Evolutionary conservation across 2,797 vertebrate species (phyloP), one percentile per base, ranked within the genome.

Genomic region (Melanotaenia maccullochi): DNA sequence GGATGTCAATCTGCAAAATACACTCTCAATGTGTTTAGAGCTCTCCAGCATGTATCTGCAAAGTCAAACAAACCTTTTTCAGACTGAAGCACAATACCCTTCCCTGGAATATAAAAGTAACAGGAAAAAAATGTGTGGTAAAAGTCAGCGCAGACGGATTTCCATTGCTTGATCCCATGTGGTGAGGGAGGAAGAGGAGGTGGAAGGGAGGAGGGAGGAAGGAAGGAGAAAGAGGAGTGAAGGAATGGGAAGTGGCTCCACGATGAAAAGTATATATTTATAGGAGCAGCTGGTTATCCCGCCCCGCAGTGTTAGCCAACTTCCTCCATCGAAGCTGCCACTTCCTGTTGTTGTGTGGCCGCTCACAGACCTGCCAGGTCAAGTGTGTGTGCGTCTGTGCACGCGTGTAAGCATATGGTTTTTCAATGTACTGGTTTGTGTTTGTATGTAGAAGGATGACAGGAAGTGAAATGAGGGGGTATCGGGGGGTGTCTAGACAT

Each of bases 311-410:
- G 20, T 66, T 72, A 70, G 62, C 78, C 56, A 69, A 77, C 86
- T 92, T 93, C 92, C 91, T 92, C 84, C 77, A 81, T 78, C 61
- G 12, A 75, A 66, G 38, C 65, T 32, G 72, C 81, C 78, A 84
- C 89, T 93, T 93, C 92, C 92, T 89, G 87, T 88, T 90, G 84
- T 87, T 90, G 79, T 83, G 82, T 75, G 61, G 68, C 73, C 55
- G 0, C 14, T 3, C 35, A 54, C 54, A 36, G 62, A 65, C 68
- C 76, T 24, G 68, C 66, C 56, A 70, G 85, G 91, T 87, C 87
- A 83, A 66, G 68, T 68, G 67, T 47, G 33, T 35, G n/a, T 36
- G 32, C 35, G 16, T 18, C 9, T 67, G 64, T 58, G 61, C 75
- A 9, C 65, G 44, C 28, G 62, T 63, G 16, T 33, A 16, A 51